These are phyloP conservation scores for Oxytorus armatus DNA, from an alignment of 2,888 invertebrate species.

Conservation along the genomic window DNA sequence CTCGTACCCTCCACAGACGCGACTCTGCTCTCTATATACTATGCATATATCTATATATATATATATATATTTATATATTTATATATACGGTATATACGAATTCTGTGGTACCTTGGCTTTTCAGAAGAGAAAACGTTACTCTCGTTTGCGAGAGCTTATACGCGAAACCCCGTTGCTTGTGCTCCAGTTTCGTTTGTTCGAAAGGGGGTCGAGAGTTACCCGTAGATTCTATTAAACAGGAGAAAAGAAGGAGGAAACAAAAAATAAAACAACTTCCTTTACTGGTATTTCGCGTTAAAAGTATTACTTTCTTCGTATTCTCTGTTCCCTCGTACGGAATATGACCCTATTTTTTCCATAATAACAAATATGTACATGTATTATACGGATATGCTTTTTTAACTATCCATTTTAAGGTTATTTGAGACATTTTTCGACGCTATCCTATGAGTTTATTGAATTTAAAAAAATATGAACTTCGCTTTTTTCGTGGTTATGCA, in stretches of 20 bases:
- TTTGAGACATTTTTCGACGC: too few species aligned
- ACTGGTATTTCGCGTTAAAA: not conserved
- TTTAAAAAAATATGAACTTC: too few species aligned
- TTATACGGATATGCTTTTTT: too few species aligned
- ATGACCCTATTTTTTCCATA: not conserved
- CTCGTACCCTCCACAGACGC: conserved; percentile 45
- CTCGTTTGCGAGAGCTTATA: conserved; percentile 38
- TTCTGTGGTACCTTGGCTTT: conserved; percentile 9
- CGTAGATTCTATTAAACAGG: not conserved
- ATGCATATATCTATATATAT: conserved; percentile 13
- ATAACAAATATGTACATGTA: too few species aligned
- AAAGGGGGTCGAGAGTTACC: conserved; percentile 23
- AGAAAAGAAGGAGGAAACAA: not conserved
- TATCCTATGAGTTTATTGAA: too few species aligned
- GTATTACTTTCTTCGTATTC: conserved; percentile 4
- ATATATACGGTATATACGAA: conserved; percentile 10
- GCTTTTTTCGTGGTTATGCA: too few species aligned
- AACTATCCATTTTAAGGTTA: too few species aligned
- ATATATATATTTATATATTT: not conserved
- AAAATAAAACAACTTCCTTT: conserved; percentile 23
- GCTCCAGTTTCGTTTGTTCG: conserved; percentile 31
- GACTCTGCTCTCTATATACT: not conserved
- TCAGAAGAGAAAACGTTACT: conserved; percentile 53
- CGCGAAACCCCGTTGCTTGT: conserved; percentile 6
- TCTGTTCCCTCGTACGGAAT: not conserved